phyloP scores from a whole-genome alignment of 2,888 invertebrate genomes.

The Aporophyla lueneburgensis region DNA sequence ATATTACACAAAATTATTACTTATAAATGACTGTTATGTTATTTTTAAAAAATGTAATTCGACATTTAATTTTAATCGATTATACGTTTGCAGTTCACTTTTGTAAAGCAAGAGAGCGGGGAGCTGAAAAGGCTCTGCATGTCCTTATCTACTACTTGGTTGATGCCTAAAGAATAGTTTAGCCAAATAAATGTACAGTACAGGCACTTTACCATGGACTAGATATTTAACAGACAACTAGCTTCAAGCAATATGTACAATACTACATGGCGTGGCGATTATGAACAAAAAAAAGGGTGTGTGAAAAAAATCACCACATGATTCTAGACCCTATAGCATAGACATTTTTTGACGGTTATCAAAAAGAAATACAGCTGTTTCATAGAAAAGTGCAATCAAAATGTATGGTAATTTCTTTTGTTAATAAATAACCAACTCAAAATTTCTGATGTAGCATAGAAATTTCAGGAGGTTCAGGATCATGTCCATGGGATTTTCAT shows the following conservation, averaged over 20 bases:
- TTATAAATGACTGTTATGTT: not conserved
- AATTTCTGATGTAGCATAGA: too few species aligned
- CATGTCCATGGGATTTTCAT: too few species aligned
- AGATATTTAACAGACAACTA: not conserved
- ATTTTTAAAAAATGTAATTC: not conserved
- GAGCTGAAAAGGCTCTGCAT: not conserved
- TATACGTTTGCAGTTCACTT: not conserved
- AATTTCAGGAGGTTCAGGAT: too few species aligned
- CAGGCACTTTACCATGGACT: constrained; percentile 9
- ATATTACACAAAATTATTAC: constrained; percentile 3
- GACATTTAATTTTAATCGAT: not conserved
- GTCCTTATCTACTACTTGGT: not conserved
- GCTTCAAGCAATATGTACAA: not conserved
- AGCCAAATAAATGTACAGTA: constrained; percentile 4
- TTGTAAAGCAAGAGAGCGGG: not conserved
- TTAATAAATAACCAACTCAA: too few species aligned
- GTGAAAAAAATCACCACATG: too few species aligned
- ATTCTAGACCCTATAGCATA: too few species aligned
- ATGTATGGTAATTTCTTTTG: too few species aligned
- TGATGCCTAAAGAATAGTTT: not conserved
- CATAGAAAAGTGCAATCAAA: too few species aligned
- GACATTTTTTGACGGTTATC: too few species aligned
- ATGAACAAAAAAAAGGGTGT: not conserved
- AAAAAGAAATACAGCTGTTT: too few species aligned
- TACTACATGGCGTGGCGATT: not conserved